Base-by-base conservation (phyloP, 2,113 vertebrate species). In the Bubalus kerabau region DNA sequence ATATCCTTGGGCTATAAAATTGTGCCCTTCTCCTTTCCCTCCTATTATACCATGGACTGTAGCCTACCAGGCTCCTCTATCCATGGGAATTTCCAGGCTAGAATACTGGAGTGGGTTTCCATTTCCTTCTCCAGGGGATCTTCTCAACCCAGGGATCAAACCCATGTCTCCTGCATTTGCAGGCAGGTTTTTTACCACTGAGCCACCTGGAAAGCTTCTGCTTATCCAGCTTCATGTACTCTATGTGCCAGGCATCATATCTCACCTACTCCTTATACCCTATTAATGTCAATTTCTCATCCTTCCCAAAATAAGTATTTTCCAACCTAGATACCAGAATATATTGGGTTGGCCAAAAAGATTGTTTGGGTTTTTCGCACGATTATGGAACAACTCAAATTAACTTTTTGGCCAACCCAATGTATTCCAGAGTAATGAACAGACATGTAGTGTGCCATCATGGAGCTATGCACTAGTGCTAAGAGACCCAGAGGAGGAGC, bases 271-370 rank as follows among this genome's bases (percentile, higher is more conserved):
- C 52, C 76, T 95, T 84, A 60, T 12, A 23, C 24, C 24, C 62
- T 74, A 32, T 59, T 78, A 87, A 95, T 84, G 88, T 88, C 76
- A 88, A n/a, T 92, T 91, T 82, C 87, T 94, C 82, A 74, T 46
- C 56, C 17, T 82, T 82, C 59, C 28, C 7, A 16, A 81, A 71
- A 71, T 52, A 81, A 95, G 82, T 13, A 43, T 81, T 87, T 94
- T 62, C 59, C 40, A 57, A 36, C 85, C 23, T 71, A 78, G 94
- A 59, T 56, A 56, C 78, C 40, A 43, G 90, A 86, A 89, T 57
- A 60, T 59, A 40, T 76, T 43, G 6, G 71, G 36, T 43, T 43
- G 36, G 36, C 36, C 71, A 24, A 40, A 76, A 76, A 43, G 36
- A 24, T 43, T 40, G 71, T 74, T 74, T 74, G 71, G 21, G 71